Evolutionary conservation across 2,113 vertebrate genomes (phyloP), one percentile per base, ranked within the genome.

Genomic region (Etheostoma spectabile): DNA sequence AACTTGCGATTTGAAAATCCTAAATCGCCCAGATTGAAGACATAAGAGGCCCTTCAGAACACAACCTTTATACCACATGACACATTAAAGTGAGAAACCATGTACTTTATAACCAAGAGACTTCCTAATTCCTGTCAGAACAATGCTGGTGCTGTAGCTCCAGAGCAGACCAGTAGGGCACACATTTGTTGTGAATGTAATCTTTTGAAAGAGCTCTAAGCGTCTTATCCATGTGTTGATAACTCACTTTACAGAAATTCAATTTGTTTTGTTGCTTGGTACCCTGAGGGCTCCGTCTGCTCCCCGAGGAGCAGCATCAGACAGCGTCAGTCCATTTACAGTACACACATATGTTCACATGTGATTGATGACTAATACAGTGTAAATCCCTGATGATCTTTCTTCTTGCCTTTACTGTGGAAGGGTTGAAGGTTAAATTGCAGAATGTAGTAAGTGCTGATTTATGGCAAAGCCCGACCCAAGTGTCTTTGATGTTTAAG

Each of bases 111-210:
- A 53, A 5, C 66, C n/a, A 16, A 51, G 19, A 59, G 27, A n/a
- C 51, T 45, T 30, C 22, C 6, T 0, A 30, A 46, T 33, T 66
- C 24, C 60, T 65, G 33, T 8, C 57, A 46, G 55, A 60, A 59
- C 57, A 21, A 68, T n/a, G 49, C 19, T 38, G 63, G 6, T 57
- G n/a, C n/a, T 38, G 33, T 56, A 1, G 33, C 14, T 87, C 24
- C 49, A 48, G 12, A 11, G 38, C 3, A 42, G 38, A 48, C 0
- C 48, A 56, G 19, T 12, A 78, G 60, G 4, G 5, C 3, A 6
- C 66, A 67, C 59, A 67, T 82, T 79, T 35, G 57, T 61, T 33
- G 62, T 69, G 30, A 22, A 71, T 75, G 35, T 53, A 63, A 87
- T 77, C 60, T 75, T 33, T 56, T 33, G 11, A 35, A 18, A 13